Base-by-base conservation (phyloP, 1,140 invertebrate genomes). In the Micrasema longulum region DNA sequence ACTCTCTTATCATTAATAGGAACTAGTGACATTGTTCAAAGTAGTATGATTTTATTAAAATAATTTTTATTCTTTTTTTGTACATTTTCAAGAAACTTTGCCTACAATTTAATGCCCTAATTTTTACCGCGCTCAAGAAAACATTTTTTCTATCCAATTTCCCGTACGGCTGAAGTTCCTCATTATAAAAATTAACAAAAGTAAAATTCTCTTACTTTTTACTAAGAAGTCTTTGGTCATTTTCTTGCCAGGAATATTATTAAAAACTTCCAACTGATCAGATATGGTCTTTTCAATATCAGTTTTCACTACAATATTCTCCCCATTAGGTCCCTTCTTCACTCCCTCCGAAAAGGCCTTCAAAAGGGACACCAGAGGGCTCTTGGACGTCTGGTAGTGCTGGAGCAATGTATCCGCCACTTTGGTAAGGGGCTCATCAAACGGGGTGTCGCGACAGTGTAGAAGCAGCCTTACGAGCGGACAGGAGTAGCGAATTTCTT, bases 191-290 rank as follows among this genome's bases (percentile, higher is more conserved):
- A n/a, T n/a, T n/a, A n/a, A n/a, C n/a, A n/a, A n/a, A n/a, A n/a
- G n/a, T n/a, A n/a, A n/a, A n/a, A n/a, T n/a, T n/a, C 7, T 31
- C 70, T 66, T 52, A 73, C 74, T 67, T 67, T 69, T 70, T n/a
- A 76, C 74, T 35, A 76, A 55, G 52, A 67, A 76, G 12, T 73
- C 74, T 45, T 70, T 76, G n/a, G 36, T 70, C 43, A 57, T 62
- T 11, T 57, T 66, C 9, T 35, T 41, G 11, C 68, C 63, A 2
- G 20, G 22, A 31, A 38, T 31, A 62, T 22, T 45, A 22, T 71
- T 67, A 53, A 73, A 63, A 10, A 62, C 53, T 14, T 71, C 35
- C n/a, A 76, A 31, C 36, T 66, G 72, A 14, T 70, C 43, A 0
- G 62, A 36, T 0, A 72, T 60, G 1, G 57, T 50, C 14, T 72